Evolutionary conservation across 2,888 invertebrate genomes (phyloP).

Genomic region (Allygus modestus): DNA sequence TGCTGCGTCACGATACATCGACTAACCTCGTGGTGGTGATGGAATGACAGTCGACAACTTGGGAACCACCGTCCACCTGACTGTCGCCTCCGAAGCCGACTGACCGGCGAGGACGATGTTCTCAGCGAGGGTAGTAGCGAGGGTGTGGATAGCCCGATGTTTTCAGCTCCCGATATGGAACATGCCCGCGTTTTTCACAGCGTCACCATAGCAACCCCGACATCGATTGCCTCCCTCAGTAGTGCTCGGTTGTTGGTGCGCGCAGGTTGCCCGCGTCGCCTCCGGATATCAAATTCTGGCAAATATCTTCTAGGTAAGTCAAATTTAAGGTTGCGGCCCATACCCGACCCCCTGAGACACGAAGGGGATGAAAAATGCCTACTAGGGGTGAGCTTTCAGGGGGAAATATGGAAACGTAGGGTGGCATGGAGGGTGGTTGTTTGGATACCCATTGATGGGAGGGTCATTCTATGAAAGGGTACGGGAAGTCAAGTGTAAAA

Average conservation of each 20-base stretch:
- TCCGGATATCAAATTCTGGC: background rate
- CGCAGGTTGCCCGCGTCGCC: slow-evolving; percentile 29
- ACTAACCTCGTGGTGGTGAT: no score
- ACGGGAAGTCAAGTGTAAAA: background rate
- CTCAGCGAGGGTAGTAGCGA: slow-evolving; percentile 14
- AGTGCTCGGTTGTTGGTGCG: slow-evolving; percentile 30
- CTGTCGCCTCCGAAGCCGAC: background rate
- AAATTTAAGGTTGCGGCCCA: background rate
- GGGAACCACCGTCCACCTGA: background rate
- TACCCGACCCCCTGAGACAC: background rate
- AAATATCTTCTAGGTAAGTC: slow-evolving; percentile 25
- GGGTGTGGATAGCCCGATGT: slow-evolving; percentile 55
- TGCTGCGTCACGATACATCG: no score
- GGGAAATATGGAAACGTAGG: background rate
- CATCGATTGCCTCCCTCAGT: slow-evolving; percentile 43
- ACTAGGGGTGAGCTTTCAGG: background rate
- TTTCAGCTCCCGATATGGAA: slow-evolving; percentile 53
- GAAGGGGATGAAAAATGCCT: background rate
- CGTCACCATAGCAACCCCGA: slow-evolving; percentile 44
- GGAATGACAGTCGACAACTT: background rate
- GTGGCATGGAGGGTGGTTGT: background rate
- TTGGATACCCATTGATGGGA: slow-evolving; percentile 10
- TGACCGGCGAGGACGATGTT: slow-evolving; percentile 35
- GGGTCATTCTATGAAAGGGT: background rate
- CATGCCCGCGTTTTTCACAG: slow-evolving; percentile 58